Percentiles rank a stretch among this genome's conserved stretches.
Evolutionary conservation across 2,888 invertebrate species (phyloP).

Genomic region (Drosophila tanythrix): DNA sequence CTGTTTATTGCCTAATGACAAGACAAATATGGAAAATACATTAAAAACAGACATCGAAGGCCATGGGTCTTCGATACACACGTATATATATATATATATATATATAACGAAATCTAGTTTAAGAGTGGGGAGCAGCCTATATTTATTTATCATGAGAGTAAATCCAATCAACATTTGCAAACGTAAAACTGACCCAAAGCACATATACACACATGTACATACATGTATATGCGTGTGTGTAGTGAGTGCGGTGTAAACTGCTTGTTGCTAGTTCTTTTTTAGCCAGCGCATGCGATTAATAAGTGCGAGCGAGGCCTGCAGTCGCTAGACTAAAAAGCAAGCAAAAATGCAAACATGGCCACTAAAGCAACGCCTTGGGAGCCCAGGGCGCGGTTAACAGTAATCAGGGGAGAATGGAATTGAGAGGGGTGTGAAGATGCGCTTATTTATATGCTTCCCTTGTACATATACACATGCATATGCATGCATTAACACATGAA

Average conservation of each 20-base stretch:
- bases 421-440: constrained; percentile 13
- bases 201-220: constrained; percentile 13
- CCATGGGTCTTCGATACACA: constrained; percentile 9
- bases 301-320: constrained; percentile 43
- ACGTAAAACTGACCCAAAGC: constrained; percentile 40
- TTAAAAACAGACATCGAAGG: constrained; percentile 30
- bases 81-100: constrained; percentile 1
- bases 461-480: constrained; percentile 33
- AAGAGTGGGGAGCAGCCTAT: constrained; percentile 49
- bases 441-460: constrained; percentile 65
- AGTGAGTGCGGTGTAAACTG: constrained; percentile 68
- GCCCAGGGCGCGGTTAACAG: constrained; percentile 12
- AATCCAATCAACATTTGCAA: constrained; percentile 45
- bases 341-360: constrained; percentile 51
- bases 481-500: constrained; percentile 7
- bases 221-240: constrained; percentile 8
- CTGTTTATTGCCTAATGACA: constrained; percentile 31
- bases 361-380: constrained; percentile 31
- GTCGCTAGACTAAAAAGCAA: constrained; percentile 31
- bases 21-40: constrained; percentile 43
- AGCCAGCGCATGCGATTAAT: constrained; percentile 51
- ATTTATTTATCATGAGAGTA: constrained; percentile 49
- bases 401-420: constrained; percentile 14
- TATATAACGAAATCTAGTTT: constrained; percentile 62
- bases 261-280: constrained; percentile 65